phyloP scores from a whole-genome alignment of 2,888 invertebrate genomes.

The Drosophila rubida region DNA sequence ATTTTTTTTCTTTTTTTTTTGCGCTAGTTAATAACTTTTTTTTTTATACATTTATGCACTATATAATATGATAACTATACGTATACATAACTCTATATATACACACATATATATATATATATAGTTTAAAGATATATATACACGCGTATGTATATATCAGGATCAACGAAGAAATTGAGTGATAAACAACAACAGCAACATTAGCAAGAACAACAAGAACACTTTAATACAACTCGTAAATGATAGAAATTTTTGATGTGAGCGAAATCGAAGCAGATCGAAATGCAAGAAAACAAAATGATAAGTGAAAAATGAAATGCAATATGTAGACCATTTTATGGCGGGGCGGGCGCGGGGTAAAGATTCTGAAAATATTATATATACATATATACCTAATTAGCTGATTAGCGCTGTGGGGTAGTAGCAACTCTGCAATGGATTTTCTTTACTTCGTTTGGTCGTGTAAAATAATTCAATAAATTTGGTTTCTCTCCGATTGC shows the following conservation, averaged over 20 bases:
- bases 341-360: conserved; percentile 7
- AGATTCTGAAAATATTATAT: conserved; percentile 8
- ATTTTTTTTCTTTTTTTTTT: conserved; percentile 33
- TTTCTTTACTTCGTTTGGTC: conserved; percentile 3
- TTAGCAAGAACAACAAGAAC: conserved; percentile 19
- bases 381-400: conserved; percentile 10
- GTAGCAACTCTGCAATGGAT: not conserved
- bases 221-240: conserved; percentile 26
- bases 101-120: conserved; percentile 65
- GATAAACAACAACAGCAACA: conserved; percentile 70
- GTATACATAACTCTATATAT: conserved; percentile 21
- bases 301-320: conserved; percentile 39
- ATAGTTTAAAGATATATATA: conserved; percentile 28
- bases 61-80: conserved; percentile 27
- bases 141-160: conserved; percentile 73
- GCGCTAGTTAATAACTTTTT: conserved; percentile 55
- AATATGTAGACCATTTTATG: conserved; percentile 55
- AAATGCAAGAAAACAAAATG: conserved; percentile 7
- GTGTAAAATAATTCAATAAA: conserved; percentile 29
- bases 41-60: conserved; percentile 37
- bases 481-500: conserved; percentile 1
- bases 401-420: conserved; percentile 25
- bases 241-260: conserved; percentile 35
- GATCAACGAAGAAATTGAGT: conserved; percentile 84
- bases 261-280: conserved; percentile 9